A percentile compares a stretch with the other conserved stretches of the same genome.
Evolutionary conservation across 2,888 invertebrate genomes (phyloP).

Genomic region (Periphyllus acericola): DNA sequence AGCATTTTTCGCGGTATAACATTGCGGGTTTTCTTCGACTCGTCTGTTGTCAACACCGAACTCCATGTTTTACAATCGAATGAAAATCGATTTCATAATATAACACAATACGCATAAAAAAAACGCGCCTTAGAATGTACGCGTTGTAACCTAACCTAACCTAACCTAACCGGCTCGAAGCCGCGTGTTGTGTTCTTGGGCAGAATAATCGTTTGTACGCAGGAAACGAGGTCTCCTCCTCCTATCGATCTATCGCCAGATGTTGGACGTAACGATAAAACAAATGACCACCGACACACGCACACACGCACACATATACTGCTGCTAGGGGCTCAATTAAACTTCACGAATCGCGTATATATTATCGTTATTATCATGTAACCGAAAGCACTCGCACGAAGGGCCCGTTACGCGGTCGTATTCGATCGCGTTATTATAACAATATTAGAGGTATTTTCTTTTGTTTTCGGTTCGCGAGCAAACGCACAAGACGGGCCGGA

Average conservation of each 20-base stretch:
- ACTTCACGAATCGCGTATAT: conserved; percentile 15
- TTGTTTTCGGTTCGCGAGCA: conserved; percentile 23
- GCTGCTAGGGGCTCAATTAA: conserved; percentile 30
- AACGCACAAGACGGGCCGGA: conserved; percentile 14
- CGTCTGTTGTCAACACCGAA: not conserved
- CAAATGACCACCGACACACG: conserved; percentile 1
- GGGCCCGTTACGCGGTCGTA: not conserved
- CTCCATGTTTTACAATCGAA: not conserved
- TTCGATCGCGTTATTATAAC: not conserved
- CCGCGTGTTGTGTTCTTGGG: not conserved
- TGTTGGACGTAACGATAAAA: conserved; percentile 39
- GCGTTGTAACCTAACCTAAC: no score
- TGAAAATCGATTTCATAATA: conserved; percentile 16
- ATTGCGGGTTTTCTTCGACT: not conserved
- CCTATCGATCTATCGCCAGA: conserved; percentile 27
- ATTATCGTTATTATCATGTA: not conserved
- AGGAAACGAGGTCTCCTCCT: conserved; percentile 6
- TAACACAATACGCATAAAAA: not conserved
- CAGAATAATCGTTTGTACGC: not conserved
- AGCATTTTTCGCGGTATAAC: not conserved
- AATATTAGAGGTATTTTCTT: conserved; percentile 14
- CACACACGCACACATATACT: not conserved
- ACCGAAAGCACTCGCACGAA: not conserved
- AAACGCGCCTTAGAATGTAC: not conserved
- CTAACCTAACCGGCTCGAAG: no score